Percentiles rank a stretch among this genome's conserved stretches.
Conservation (phyloP, 1,140 invertebrate genomes). For the Camponotus floridanus region DNA sequence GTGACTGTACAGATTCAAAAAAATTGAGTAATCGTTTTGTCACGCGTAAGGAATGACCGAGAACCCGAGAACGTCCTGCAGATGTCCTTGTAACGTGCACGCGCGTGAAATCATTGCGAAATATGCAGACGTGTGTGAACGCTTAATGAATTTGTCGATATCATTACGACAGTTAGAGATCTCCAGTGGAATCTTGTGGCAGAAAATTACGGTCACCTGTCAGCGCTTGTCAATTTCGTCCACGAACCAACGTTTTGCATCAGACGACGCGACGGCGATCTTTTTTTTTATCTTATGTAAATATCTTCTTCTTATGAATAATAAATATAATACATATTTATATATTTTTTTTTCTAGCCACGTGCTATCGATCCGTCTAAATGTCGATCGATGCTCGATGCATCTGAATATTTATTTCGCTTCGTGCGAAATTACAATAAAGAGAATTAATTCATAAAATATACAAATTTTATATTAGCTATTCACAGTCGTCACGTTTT, state of each 20-base stretch:
- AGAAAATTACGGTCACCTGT: slow-evolving; percentile 30
- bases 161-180: not conserved
- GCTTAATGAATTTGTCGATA: slow-evolving; percentile 52
- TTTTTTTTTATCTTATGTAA: slow-evolving; percentile 4
- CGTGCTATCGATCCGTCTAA: not conserved
- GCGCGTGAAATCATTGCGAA: slow-evolving; percentile 11
- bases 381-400: not conserved
- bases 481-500: not conserved
- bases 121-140: slow-evolving; percentile 8
- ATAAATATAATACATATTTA: slow-evolving; percentile 27
- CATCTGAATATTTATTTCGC: not conserved
- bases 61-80: not conserved
- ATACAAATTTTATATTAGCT: not conserved
- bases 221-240: slow-evolving; percentile 27
- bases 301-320: slow-evolving; percentile 17
- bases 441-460: not conserved
- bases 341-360: slow-evolving; percentile 6
- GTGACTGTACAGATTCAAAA: not conserved
- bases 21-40: not conserved
- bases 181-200: not conserved
- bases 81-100: not conserved
- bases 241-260: not conserved
- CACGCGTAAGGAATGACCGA: not conserved
- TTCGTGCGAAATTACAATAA: not conserved
- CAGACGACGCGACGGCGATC: not conserved